phyloP scores from a whole-genome alignment of 2,888 invertebrate genomes.

The Clanis bilineata region DNA sequence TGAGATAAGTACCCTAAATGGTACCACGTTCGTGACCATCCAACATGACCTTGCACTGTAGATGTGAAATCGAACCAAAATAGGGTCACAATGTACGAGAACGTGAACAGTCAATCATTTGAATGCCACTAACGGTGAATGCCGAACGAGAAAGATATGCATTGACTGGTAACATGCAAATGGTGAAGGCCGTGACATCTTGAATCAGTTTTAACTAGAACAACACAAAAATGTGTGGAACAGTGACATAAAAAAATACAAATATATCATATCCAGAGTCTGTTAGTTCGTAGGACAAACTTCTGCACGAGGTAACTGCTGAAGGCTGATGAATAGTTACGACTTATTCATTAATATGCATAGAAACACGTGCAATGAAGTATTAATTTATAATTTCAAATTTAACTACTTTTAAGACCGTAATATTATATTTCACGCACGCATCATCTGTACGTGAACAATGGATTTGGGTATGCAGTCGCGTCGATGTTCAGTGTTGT shows the following conservation, averaged over 20 bases:
- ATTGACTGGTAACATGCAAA: slow-evolving; percentile 13
- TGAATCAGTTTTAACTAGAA: slow-evolving; percentile 12
- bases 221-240: background rate
- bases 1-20: slow-evolving; percentile 54
- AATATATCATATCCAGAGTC: too few relatives aligned
- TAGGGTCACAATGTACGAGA: slow-evolving; percentile 32
- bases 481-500: background rate
- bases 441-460: background rate
- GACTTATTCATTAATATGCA: too few relatives aligned
- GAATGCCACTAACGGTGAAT: slow-evolving; percentile 11
- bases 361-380: background rate
- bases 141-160: slow-evolving; percentile 8
- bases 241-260: background rate
- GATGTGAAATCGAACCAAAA: slow-evolving; percentile 42
- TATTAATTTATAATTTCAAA: background rate
- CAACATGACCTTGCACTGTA: slow-evolving; percentile 44
- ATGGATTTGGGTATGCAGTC: background rate
- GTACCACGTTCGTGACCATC: slow-evolving; percentile 49
- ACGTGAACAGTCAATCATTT: slow-evolving; percentile 9
- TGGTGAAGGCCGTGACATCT: slow-evolving; percentile 8
- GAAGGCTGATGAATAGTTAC: too few relatives aligned
- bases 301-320: too few relatives aligned
- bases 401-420: background rate
- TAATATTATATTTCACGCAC: background rate
- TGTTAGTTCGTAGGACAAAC: too few relatives aligned